phyloP scores from a whole-genome alignment of 2,888 invertebrate species.

The Frankliniella fusca region DNA sequence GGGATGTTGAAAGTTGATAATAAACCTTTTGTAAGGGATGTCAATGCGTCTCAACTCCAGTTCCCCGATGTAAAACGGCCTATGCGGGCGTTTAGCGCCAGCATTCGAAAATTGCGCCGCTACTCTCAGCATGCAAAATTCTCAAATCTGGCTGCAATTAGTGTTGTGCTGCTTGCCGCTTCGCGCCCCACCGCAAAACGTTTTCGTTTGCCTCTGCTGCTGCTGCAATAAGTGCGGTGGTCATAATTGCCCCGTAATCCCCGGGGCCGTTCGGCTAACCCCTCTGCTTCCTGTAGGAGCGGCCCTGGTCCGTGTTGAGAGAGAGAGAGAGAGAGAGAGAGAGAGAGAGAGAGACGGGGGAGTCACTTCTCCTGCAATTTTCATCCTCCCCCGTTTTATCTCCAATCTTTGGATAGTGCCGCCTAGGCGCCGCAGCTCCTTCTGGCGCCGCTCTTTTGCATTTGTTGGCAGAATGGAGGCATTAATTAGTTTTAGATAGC shows the following conservation, averaged over 20 bases:
- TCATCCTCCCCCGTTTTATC: not conserved
- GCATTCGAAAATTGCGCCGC: not conserved
- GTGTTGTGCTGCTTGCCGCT: not conserved
- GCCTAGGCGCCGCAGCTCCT: not conserved
- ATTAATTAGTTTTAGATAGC: slow-evolving; percentile 56
- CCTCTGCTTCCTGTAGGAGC: not conserved
- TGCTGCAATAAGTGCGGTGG: not conserved
- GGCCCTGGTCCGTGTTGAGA: not conserved
- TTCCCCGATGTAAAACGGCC: no score
- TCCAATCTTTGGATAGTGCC: slow-evolving; percentile 7
- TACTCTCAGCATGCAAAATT: not conserved
- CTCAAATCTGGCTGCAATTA: slow-evolving; percentile 18
- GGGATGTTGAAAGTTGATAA: no score
- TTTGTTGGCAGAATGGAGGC: slow-evolving; percentile 38
- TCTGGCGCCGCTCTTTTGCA: not conserved
- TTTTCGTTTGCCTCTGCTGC: not conserved
- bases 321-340: not conserved
- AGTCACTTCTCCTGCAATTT: no score
- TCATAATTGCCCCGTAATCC: slow-evolving; percentile 20
- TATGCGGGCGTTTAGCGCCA: not conserved
- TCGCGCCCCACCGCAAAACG: not conserved
- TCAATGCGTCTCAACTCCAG: no score
- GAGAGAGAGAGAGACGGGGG: not conserved
- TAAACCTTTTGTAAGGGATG: no score
- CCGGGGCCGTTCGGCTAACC: slow-evolving; percentile 3